Conservation (phyloP, 2,113 vertebrate genomes). For the Datnioides undecimradiatus region DNA sequence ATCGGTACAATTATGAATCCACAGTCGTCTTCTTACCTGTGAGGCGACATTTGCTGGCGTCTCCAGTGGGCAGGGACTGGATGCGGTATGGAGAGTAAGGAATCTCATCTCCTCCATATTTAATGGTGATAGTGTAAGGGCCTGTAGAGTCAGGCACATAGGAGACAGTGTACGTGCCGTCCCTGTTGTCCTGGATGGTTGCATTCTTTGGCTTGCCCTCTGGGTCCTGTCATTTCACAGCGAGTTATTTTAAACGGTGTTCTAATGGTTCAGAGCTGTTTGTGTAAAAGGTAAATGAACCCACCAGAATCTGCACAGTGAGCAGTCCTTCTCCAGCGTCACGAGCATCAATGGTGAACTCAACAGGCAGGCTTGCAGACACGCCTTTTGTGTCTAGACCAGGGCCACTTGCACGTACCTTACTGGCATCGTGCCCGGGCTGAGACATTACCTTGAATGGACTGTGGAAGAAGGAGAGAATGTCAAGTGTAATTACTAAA, state of each 20-base stretch:
- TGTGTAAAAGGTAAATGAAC: slow-evolving; percentile 33
- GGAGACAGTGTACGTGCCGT: slow-evolving; percentile 94
- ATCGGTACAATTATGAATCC: background rate
- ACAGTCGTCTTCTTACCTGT: slow-evolving; percentile 84
- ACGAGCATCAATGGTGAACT: slow-evolving; percentile 94
- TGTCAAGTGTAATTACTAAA: slow-evolving; percentile 48
- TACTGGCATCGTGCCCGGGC: slow-evolving; percentile 93
- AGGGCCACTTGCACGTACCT: slow-evolving; percentile 92
- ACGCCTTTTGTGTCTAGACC: slow-evolving; percentile 91
- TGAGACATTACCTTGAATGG: slow-evolving; percentile 94
- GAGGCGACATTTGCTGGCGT: slow-evolving; percentile 95
- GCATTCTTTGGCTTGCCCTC: slow-evolving; percentile 97
- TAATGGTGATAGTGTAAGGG: slow-evolving; percentile 95
- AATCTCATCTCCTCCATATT: slow-evolving; percentile 95
- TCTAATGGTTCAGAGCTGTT: background rate
- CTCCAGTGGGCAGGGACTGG: slow-evolving; percentile 91
- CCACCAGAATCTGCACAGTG: slow-evolving; percentile 93
- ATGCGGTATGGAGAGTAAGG: slow-evolving; percentile 94
- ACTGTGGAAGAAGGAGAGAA: slow-evolving; percentile 75
- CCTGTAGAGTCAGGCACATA: slow-evolving; percentile 94
- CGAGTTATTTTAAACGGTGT: background rate
- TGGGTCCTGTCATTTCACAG: slow-evolving; percentile 86
- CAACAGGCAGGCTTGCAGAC: slow-evolving; percentile 92
- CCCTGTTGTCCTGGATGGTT: slow-evolving; percentile 93
- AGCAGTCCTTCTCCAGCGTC: slow-evolving; percentile 94